Base-by-base conservation (phyloP, 2,113 vertebrate species). In the Elachura formosa region DNA sequence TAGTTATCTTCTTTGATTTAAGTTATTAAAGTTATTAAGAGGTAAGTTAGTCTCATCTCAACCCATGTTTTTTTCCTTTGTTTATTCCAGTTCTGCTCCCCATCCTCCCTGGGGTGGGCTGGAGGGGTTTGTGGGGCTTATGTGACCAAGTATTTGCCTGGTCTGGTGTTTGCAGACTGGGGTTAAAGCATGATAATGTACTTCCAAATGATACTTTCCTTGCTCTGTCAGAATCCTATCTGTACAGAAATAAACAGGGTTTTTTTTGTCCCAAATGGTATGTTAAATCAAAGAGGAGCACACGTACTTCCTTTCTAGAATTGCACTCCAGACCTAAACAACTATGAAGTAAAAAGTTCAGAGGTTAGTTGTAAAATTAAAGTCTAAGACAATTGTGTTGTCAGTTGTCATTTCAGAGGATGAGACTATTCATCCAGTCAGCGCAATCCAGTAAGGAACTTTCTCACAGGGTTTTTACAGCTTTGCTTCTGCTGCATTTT, bases 181-280 rank as follows among this genome's bases (percentile, higher is more conserved):
- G 16, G 5, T 46, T 54, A 68, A 68, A 54, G 46, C 29, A 41
- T 26, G 77, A 17, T 54, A 63, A 11, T n/a, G 24, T 5, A 69
- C 15, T 23, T 54, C 40, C 0, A 0, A 67, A 25, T 28, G 56
- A 28, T 17, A 6, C 11, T 71, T 28, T 43, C 6, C 31, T 43
- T 22, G 12, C 19, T 48, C 59, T 23, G 21, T 4, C 36, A 34
- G 36, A 61, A 43, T 62, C 31, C 28, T 24, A 5, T 36, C 20
- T 19, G 34, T n/a, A 45, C 26, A 40, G 58, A 69, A 54, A 46
- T 22, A 54, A 59, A 16, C 12, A 36, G 14, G 25, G 0, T 33
- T 16, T 45, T 41, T 71, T 85, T 54, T 19, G 17, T 23, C 29
- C 13, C 33, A 56, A 36, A 38, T 13, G n/a, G 22, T 4, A 0